Evolutionary conservation across 1,140 invertebrate genomes (phyloP).

Genomic region (Popillia japonica): DNA sequence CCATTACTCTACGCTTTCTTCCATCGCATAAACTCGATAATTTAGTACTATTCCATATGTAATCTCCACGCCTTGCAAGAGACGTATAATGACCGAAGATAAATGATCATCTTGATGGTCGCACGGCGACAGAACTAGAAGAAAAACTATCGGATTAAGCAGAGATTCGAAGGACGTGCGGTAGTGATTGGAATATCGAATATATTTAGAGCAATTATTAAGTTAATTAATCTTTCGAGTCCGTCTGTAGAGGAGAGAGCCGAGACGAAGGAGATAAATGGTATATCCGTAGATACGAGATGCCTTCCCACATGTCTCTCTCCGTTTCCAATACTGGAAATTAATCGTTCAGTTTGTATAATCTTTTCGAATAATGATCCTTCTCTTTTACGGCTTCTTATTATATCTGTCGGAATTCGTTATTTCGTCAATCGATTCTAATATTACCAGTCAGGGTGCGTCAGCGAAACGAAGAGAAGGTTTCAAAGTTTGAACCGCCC

Average conservation of each 20-base stretch:
- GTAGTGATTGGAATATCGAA: constrained; percentile 26
- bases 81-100: background rate
- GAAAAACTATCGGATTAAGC: background rate
- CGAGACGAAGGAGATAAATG: background rate
- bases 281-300: background rate
- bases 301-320: background rate
- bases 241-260: background rate
- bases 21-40: background rate
- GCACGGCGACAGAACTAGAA: background rate
- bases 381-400: background rate
- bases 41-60: background rate
- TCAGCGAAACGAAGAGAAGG: too few relatives aligned
- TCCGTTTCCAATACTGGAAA: background rate
- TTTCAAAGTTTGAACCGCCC: background rate
- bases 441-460: too few relatives aligned
- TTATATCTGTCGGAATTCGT: background rate
- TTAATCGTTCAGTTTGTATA: constrained; percentile 19
- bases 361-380: background rate
- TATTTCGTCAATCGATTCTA: background rate
- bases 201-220: constrained; percentile 1
- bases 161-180: background rate
- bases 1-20: background rate
- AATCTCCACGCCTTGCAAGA: background rate
- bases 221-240: constrained; percentile 25
- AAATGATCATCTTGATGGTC: background rate